Conservation (phyloP, 1,140 invertebrate genomes). For the Zaprionus camerounensis region DNA sequence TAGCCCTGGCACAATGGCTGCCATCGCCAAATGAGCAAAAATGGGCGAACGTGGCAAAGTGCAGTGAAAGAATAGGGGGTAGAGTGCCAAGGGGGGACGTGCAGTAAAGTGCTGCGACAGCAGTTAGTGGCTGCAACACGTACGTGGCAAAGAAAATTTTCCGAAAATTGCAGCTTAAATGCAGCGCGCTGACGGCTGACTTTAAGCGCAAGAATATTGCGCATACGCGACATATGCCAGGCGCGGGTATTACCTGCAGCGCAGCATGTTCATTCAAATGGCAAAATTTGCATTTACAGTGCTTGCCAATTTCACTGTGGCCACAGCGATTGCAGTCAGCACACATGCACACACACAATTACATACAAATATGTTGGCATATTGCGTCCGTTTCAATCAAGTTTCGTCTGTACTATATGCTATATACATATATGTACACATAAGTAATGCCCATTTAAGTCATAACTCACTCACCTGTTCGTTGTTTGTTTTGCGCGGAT, state of each 20-base stretch:
- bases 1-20: conserved; percentile 49
- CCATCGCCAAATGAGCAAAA: conserved; percentile 38
- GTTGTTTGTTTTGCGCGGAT: conserved; percentile 87
- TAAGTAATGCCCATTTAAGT: neutral
- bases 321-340: neutral
- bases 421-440: neutral
- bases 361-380: neutral
- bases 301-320: conserved; percentile 10
- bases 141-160: conserved; percentile 21
- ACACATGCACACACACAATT: neutral
- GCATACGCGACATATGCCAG: conserved; percentile 48
- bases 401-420: neutral
- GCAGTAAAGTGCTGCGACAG: conserved; percentile 10
- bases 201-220: conserved; percentile 41
- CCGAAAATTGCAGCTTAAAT: conserved; percentile 22
- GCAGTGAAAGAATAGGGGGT: neutral
- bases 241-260: neutral
- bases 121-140: conserved; percentile 30
- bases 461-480: conserved; percentile 84
- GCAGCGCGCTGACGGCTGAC: neutral
- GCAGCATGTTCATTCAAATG: conserved; percentile 57
- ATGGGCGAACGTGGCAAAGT: conserved; percentile 28
- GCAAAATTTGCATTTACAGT: conserved; percentile 63
- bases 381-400: conserved; percentile 1
- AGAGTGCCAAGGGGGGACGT: neutral